Evolutionary conservation across 2,888 invertebrate species (phyloP), one percentile per base, ranked within the genome.

Genomic region (Agonopterix alstromeriana): DNA sequence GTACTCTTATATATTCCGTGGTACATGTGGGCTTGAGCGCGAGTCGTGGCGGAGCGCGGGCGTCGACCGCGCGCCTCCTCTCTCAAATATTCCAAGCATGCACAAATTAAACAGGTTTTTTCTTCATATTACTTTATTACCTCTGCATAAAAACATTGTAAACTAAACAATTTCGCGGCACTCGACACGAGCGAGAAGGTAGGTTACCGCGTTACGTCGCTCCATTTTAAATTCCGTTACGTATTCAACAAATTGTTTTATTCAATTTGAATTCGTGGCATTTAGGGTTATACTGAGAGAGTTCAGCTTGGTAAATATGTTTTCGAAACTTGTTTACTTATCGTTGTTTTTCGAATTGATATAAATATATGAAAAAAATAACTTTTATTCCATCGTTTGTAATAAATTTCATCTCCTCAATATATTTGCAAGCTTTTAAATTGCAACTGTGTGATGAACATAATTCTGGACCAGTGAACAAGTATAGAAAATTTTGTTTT

Each of bases 71-170:
- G 67, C 71, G 73, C 71, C 75, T 81, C 71, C 75, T 81, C 73
- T 77, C 82, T 79, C 81, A 83, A 87, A 87, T 83, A 87, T 86
- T 82, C 78, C 79, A 85, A 85, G 81, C 79, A 86, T 86, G 86
- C 82, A 82, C 85, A 85, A 85, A 85, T 86, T 84, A 85, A 86
- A 86, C 86, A 73, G 84, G 86, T 86, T 87, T 77, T 76, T 77
- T 78, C 73, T 80, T 77, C 70, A 74, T 75, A 77, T 77, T 72
- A 75, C 73, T 77, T 76, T 77, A 80, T 77, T 70, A 78, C 76
- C 74, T 84, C 79, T 78, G 77, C 78, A 82, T 76, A 73, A 80
- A 78, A 80, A 82, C 73, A 78, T 75, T 77, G 67, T 70, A 63
- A 65, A 62, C 61, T 56, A 63, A 69, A 68, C 56, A 59, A 65